phyloP scores from a whole-genome alignment of 2,797 vertebrate species.

The Amniataba percoides region DNA sequence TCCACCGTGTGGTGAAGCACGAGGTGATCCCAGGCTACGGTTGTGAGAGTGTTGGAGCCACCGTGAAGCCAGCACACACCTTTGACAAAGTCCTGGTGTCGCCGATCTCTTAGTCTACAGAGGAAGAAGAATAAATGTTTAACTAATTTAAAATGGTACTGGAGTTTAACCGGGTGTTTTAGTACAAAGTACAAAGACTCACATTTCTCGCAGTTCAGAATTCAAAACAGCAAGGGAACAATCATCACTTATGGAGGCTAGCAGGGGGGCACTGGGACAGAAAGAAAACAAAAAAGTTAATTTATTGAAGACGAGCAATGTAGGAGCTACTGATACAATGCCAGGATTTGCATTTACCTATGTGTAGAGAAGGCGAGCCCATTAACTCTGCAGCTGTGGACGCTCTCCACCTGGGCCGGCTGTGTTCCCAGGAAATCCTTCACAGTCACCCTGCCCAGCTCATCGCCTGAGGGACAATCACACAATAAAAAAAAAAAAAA shows the following conservation, averaged over 20 bases:
- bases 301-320: neutral
- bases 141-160: neutral
- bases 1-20: constrained; percentile 91
- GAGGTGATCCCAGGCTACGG: constrained; percentile 96
- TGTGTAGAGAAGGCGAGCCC: constrained; percentile 91
- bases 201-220: constrained; percentile 90
- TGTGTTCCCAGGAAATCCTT: constrained; percentile 88
- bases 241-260: constrained; percentile 95
- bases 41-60: constrained; percentile 88
- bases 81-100: constrained; percentile 93
- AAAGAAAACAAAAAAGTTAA: neutral
- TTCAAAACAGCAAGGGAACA: constrained; percentile 93
- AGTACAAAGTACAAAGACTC: constrained; percentile 71
- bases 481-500: neutral
- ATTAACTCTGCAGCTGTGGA: constrained; percentile 89
- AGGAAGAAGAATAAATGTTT: constrained; percentile 20
- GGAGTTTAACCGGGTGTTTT: neutral
- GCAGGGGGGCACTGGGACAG: constrained; percentile 83
- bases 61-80: constrained; percentile 91
- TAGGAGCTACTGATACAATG: neutral
- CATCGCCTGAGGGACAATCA: constrained; percentile 87
- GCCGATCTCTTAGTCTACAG: constrained; percentile 88
- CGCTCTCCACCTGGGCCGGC: constrained; percentile 68
- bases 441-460: constrained; percentile 89
- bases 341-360: constrained; percentile 81